phyloP scores from a whole-genome alignment of 2,797 vertebrate species.

The Decapterus maruadsi region DNA sequence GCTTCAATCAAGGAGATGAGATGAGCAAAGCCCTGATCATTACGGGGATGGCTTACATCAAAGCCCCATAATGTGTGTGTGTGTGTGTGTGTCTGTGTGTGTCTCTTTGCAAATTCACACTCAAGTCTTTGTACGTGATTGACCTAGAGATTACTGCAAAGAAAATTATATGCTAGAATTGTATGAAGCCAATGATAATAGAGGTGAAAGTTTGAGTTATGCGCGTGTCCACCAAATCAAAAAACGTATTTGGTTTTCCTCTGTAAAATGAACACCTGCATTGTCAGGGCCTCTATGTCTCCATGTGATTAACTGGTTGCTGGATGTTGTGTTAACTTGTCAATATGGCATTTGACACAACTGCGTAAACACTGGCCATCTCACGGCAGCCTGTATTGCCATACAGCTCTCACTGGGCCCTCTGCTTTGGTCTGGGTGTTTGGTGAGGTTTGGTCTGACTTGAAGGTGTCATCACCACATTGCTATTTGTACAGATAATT shows the following conservation, averaged over 20 bases:
- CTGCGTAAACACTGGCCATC: too few species aligned
- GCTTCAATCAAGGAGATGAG: constrained; percentile 92
- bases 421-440: too few species aligned
- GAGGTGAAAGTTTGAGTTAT: constrained; percentile 45
- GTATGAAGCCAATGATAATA: constrained; percentile 53
- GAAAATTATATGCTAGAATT: constrained; percentile 57
- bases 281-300: background rate
- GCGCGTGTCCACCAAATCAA: constrained; percentile 22
- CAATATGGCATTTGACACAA: too few species aligned
- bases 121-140: constrained; percentile 57
- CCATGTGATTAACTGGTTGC: background rate
- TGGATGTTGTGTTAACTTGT: constrained; percentile 12
- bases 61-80: constrained; percentile 85
- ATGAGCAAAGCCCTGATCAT: constrained; percentile 87
- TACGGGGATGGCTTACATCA: constrained; percentile 81
- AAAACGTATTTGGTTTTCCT: constrained; percentile 31
- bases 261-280: constrained; percentile 28
- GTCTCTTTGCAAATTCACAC: constrained; percentile 57
- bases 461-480: too few species aligned
- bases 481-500: constrained; percentile 1
- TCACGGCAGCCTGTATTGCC: too few species aligned
- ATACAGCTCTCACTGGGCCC: too few species aligned
- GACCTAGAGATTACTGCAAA: constrained; percentile 66
- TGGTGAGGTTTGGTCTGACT: too few species aligned
- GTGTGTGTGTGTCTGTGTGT: constrained; percentile 64